Evolutionary conservation across 2,888 invertebrate species (phyloP).

Genomic region (Tridacna crocea): DNA sequence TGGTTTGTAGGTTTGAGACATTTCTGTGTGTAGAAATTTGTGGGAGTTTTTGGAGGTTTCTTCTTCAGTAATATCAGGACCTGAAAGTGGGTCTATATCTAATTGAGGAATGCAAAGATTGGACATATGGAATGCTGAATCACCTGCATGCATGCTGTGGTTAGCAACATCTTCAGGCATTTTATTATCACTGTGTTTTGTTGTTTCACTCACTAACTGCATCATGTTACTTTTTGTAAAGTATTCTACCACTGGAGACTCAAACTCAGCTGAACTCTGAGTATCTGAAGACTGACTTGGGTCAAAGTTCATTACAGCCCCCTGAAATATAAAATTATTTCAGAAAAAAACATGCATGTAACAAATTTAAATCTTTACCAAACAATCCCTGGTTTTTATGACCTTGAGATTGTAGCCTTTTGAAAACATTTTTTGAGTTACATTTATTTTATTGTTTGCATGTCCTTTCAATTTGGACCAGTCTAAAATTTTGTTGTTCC

Average conservation of each 20-base stretch:
- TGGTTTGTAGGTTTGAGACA: slow-evolving; percentile 1
- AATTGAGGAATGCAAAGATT: neutral
- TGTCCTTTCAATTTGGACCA: too few relatives aligned
- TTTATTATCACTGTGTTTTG: neutral
- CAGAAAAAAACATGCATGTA: neutral
- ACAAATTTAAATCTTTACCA: too few relatives aligned
- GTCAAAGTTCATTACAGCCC: slow-evolving; percentile 66
- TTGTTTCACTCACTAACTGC: slow-evolving; percentile 32
- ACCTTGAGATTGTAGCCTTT: too few relatives aligned
- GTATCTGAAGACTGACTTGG: slow-evolving; percentile 60
- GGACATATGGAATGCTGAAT: neutral
- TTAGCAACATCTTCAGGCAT: neutral
- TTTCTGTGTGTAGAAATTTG: neutral
- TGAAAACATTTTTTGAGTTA: too few relatives aligned
- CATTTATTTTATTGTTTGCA: too few relatives aligned
- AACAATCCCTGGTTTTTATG: too few relatives aligned
- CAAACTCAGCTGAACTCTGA: slow-evolving; percentile 45
- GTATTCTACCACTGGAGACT: slow-evolving; percentile 45
- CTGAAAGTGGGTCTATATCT: neutral
- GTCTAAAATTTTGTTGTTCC: too few relatives aligned
- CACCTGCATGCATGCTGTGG: neutral
- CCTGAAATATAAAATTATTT: slow-evolving; percentile 35
- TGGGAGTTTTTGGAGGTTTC: neutral
- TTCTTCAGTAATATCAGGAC: neutral
- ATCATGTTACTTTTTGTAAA: slow-evolving; percentile 46